Evolutionary conservation across 2,888 invertebrate genomes (phyloP).

Genomic region (Erebia ligea): DNA sequence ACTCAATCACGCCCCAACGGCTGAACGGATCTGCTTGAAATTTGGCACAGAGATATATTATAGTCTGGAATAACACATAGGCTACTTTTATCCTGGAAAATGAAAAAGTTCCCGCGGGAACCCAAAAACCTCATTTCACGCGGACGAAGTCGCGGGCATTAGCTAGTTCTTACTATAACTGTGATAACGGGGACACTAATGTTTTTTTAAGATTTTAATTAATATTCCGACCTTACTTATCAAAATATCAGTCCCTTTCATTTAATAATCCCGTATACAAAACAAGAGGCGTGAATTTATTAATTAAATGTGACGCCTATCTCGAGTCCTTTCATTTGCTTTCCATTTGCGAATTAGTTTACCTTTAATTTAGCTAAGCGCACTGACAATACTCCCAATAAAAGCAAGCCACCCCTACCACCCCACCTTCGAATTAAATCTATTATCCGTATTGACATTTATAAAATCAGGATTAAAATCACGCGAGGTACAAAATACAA

Average conservation of each 20-base stretch:
- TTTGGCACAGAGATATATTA: too few species aligned
- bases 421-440: constrained; percentile 53
- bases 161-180: too few species aligned
- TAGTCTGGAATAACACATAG: too few species aligned
- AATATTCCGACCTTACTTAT: background rate
- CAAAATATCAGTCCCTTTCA: constrained; percentile 14
- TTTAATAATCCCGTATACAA: constrained; percentile 30
- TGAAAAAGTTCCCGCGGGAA: too few species aligned
- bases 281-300: constrained; percentile 45
- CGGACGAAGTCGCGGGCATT: too few species aligned
- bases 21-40: too few species aligned
- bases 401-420: constrained; percentile 45
- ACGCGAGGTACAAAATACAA: background rate
- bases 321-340: constrained; percentile 42
- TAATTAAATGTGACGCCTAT: constrained; percentile 48
- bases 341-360: constrained; percentile 75
- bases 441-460: constrained; percentile 55
- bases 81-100: too few species aligned
- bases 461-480: constrained; percentile 41
- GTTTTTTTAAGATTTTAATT: background rate
- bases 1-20: too few species aligned
- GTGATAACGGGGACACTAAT: too few species aligned
- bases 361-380: constrained; percentile 74
- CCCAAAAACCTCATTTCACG: too few species aligned
- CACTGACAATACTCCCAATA: constrained; percentile 55